These are phyloP conservation scores for Paradoxurus hermaphroditus DNA, from an alignment of 2,113 vertebrate species.

Conservation along the genomic window DNA sequence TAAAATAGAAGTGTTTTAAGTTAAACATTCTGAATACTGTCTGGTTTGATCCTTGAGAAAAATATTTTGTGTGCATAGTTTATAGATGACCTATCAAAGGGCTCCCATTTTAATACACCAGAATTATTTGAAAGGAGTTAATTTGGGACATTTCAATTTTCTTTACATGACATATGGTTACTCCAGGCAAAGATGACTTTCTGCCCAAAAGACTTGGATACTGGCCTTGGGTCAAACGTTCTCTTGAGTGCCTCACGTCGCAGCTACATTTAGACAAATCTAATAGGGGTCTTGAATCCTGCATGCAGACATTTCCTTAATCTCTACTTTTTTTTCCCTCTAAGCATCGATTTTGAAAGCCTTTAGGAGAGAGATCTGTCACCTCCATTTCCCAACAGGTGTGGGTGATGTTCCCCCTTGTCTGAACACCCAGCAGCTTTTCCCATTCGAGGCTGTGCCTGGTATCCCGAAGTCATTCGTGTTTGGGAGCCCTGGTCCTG, in stretches of 20 bases:
- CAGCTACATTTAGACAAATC: not conserved
- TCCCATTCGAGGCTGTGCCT: not conserved
- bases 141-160: conserved; percentile 2
- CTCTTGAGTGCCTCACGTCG: not conserved
- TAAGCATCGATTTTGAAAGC: not conserved
- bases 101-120: not conserved
- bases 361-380: not conserved
- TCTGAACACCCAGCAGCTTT: not conserved
- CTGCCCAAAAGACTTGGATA: not conserved
- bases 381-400: not conserved
- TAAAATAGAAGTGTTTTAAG: not conserved
- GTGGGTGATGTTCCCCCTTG: not conserved
- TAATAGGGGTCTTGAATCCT: not conserved
- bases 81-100: not conserved
- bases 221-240: not conserved
- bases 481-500: not conserved
- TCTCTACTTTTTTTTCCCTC: too few relatives aligned
- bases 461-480: not conserved
- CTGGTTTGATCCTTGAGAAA: not conserved
- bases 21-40: not conserved
- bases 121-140: not conserved
- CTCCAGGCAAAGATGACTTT: not conserved
- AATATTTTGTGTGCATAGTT: not conserved
- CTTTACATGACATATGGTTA: not conserved
- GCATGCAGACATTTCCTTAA: not conserved